Percentiles rank a stretch among this genome's conserved stretches.
These are phyloP conservation scores for Pimpla rufipes DNA, from an alignment of 2,888 invertebrate genomes.

Conservation along the genomic window DNA sequence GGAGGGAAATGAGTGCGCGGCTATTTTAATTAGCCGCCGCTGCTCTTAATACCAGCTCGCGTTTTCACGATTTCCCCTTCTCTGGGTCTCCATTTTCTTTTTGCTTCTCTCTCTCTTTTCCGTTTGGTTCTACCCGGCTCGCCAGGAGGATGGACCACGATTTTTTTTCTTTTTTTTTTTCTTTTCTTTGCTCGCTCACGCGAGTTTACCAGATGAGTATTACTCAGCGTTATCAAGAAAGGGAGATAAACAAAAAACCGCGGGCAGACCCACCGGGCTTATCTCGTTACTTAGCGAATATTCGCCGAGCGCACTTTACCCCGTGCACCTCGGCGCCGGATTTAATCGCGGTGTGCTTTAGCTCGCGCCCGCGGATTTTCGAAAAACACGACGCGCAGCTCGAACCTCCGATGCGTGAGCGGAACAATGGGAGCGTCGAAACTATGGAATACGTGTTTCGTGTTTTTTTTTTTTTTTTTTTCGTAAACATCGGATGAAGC, in stretches of 20 bases:
- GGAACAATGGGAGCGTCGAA: not conserved
- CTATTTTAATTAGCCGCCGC: constrained; percentile 69
- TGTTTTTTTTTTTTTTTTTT: not conserved
- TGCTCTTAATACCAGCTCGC: constrained; percentile 60
- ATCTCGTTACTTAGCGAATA: constrained; percentile 39
- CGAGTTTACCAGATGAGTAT: constrained; percentile 28
- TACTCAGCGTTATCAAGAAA: constrained; percentile 31
- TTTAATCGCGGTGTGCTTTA: not conserved
- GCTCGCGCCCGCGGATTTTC: not conserved
- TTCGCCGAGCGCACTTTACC: constrained; percentile 15
- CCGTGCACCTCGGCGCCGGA: not conserved
- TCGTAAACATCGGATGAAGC: not conserved
- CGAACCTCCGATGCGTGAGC: not conserved
- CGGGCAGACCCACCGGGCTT: not conserved
- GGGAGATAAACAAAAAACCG: not conserved
- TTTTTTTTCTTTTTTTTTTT: constrained; percentile 14
- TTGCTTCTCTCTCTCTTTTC: not conserved
- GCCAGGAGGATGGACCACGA: constrained; percentile 18
- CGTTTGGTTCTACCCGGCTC: not conserved
- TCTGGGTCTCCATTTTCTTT: not conserved
- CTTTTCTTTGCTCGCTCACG: constrained; percentile 37
- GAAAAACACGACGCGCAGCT: not conserved
- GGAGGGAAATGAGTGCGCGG: constrained; percentile 46
- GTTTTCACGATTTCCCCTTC: constrained; percentile 22
- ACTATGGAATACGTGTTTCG: not conserved